Evolutionary conservation across 2,113 vertebrate genomes (phyloP).

Genomic region (Tiliqua scincoides): DNA sequence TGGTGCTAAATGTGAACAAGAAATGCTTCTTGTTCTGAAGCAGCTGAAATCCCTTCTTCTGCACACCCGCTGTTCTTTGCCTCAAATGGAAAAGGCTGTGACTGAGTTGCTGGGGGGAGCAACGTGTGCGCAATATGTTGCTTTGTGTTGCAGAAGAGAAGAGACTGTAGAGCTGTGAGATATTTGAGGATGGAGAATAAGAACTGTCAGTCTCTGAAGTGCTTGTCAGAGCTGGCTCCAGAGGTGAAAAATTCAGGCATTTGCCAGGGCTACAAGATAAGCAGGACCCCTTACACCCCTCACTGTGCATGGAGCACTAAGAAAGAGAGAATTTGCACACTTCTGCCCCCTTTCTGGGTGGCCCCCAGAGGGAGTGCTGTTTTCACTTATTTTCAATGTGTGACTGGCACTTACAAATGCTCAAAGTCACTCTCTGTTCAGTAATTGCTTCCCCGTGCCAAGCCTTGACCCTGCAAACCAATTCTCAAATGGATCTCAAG

Average conservation of each 20-base stretch:
- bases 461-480: neutral
- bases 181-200: neutral
- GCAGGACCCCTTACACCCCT: neutral
- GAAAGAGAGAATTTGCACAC: neutral
- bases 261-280: neutral
- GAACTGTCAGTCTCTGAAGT: neutral
- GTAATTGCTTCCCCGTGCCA: neutral
- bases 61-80: constrained; percentile 1
- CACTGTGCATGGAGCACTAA: neutral
- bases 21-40: neutral
- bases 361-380: too few species aligned
- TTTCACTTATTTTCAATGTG: neutral
- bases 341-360: neutral
- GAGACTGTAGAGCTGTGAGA: neutral
- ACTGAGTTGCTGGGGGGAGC: neutral
- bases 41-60: neutral
- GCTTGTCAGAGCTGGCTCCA: neutral
- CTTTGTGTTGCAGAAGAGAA: neutral
- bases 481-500: neutral
- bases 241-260: neutral
- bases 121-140: constrained; percentile 19
- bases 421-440: neutral
- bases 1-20: neutral
- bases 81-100: neutral
- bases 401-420: neutral